A percentile compares a stretch with the other conserved stretches of the same genome.
Conservation (phyloP, 2,888 invertebrate species). For the Tetanocera ferruginea region DNA sequence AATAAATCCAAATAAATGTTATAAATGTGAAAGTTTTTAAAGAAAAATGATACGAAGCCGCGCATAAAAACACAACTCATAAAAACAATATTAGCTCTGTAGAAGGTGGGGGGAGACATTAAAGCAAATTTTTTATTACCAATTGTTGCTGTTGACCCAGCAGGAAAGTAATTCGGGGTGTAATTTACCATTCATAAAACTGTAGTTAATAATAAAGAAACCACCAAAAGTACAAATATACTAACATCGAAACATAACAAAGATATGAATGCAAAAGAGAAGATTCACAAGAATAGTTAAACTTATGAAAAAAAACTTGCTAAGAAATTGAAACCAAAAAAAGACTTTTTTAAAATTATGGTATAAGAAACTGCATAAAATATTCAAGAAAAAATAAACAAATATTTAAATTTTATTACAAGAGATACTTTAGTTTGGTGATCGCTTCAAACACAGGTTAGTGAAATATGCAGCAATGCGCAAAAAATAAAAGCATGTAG, state of each 20-base stretch:
- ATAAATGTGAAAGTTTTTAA: too few relatives aligned
- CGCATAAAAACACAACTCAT: neutral
- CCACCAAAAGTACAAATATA: neutral
- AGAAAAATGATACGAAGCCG: too few relatives aligned
- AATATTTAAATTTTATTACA: neutral
- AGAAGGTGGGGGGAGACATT: conserved; percentile 10
- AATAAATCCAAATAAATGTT: too few relatives aligned
- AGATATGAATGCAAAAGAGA: neutral
- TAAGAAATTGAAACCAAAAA: neutral
- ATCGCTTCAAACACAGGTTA: neutral
- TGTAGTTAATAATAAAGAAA: neutral
- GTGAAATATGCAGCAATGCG: neutral
- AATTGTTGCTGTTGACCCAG: conserved; percentile 3
- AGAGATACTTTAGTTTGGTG: neutral
- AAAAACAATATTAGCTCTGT: neutral
- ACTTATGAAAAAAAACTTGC: neutral
- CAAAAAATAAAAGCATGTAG: neutral
- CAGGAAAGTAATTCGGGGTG: neutral
- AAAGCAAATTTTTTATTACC: conserved; percentile 22
- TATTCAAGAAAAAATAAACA: neutral
- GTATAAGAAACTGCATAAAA: neutral
- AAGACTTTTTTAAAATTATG: neutral
- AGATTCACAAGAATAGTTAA: neutral
- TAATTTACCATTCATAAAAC: neutral
- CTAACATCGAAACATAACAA: neutral